Evolutionary conservation across 2,888 invertebrate species (phyloP).

Genomic region (Coenonympha arcania): DNA sequence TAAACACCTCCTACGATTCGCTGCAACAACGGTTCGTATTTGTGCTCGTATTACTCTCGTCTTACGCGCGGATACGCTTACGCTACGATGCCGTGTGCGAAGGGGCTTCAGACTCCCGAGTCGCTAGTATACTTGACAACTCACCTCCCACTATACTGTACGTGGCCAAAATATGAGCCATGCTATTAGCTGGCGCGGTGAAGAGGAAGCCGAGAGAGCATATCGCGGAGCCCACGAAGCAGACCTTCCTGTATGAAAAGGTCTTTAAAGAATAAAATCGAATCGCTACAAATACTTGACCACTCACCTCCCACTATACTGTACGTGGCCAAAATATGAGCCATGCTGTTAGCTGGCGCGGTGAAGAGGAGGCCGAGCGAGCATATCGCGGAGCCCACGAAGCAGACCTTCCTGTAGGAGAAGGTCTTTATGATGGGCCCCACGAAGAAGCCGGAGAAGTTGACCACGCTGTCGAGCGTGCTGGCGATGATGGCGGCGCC

Average conservation of each 20-base stretch:
- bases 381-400: constrained; percentile 78
- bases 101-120: too few relatives aligned
- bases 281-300: too few relatives aligned
- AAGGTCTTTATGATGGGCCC: constrained; percentile 84
- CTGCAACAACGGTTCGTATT: too few relatives aligned
- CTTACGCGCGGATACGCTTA: too few relatives aligned
- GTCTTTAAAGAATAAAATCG: too few relatives aligned
- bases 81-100: too few relatives aligned
- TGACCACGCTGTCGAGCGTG: constrained; percentile 82
- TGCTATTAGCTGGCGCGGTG: constrained; percentile 80
- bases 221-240: constrained; percentile 77
- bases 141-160: constrained; percentile 84
- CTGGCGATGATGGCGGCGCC: constrained; percentile 84
- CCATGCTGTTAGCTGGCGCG: constrained; percentile 80
- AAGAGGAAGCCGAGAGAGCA: constrained; percentile 78
- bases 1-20: too few relatives aligned
- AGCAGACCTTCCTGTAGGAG: constrained; percentile 81
- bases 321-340: constrained; percentile 80
- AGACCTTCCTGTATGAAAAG: constrained; percentile 82
- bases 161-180: constrained; percentile 80
- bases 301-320: constrained; percentile 83
- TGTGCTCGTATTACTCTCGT: too few relatives aligned
- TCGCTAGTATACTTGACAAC: too few relatives aligned
- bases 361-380: constrained; percentile 79
- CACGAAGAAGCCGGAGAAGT: constrained; percentile 84